These are phyloP conservation scores for Lithophane ornitopus DNA, from an alignment of 2,888 invertebrate genomes.

Conservation along the genomic window DNA sequence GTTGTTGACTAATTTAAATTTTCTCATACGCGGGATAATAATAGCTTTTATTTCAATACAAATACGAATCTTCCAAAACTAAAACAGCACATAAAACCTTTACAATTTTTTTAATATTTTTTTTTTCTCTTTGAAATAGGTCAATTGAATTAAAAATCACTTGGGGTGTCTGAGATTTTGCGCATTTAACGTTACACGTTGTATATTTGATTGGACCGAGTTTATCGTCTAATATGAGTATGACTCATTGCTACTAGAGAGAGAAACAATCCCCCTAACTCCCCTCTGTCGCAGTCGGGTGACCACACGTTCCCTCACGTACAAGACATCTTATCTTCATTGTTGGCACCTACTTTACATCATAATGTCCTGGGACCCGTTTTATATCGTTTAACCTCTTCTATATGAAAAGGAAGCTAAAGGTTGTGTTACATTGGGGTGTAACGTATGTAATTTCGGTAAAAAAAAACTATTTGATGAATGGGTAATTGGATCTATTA, in stretches of 20 bases:
- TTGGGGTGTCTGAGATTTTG: too few relatives aligned
- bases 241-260: conserved; percentile 32
- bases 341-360: conserved; percentile 81
- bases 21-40: too few relatives aligned
- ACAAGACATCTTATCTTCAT: conserved; percentile 64
- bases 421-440: conserved; percentile 46
- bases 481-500: conserved; percentile 35
- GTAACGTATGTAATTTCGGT: conserved; percentile 40
- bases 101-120: too few relatives aligned
- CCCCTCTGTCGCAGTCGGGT: conserved; percentile 46
- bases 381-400: conserved; percentile 66
- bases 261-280: conserved; percentile 5
- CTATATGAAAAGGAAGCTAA: conserved; percentile 54
- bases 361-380: conserved; percentile 71
- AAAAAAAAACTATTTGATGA: not conserved
- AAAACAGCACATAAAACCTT: too few relatives aligned
- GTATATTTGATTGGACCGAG: not conserved
- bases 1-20: too few relatives aligned
- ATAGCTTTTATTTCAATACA: too few relatives aligned
- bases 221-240: not conserved
- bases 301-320: conserved; percentile 80
- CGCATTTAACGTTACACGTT: too few relatives aligned
- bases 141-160: too few relatives aligned
- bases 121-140: too few relatives aligned
- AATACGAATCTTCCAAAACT: too few relatives aligned